A percentile compares a stretch with the other conserved stretches of the same genome.
These are phyloP conservation scores for Mimas tiliae DNA, from an alignment of 2,888 invertebrate species.

Conservation along the genomic window DNA sequence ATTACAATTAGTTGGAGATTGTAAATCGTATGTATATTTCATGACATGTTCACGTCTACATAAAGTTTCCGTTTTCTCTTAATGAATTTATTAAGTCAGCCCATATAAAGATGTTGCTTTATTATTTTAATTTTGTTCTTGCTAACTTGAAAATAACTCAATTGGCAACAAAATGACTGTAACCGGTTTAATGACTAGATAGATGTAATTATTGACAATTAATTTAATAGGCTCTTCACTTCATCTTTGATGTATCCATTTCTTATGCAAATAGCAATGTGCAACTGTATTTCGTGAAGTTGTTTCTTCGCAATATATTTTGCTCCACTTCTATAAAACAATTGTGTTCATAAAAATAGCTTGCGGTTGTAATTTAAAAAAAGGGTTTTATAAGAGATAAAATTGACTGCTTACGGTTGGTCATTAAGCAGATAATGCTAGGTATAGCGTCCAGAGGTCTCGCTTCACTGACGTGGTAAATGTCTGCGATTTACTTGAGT, in stretches of 20 bases:
- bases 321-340: neutral
- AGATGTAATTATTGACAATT: neutral
- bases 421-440: slow-evolving; percentile 1
- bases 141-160: neutral
- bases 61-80: slow-evolving; percentile 8
- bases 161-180: neutral
- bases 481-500: slow-evolving; percentile 39
- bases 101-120: neutral
- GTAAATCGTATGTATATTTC: slow-evolving; percentile 4
- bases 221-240: neutral
- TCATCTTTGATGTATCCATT: neutral
- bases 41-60: neutral
- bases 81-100: neutral
- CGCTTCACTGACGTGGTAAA: slow-evolving; percentile 47
- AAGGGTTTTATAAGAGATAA: neutral
- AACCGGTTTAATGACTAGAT: neutral
- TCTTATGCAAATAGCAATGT: neutral
- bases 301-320: neutral
- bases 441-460: slow-evolving; percentile 30
- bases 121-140: neutral
- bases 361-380: neutral
- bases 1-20: slow-evolving; percentile 10
- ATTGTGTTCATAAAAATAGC: neutral
- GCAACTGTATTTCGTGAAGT: neutral
- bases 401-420: slow-evolving; percentile 3